Percentiles rank a stretch among this genome's conserved stretches.
These are phyloP conservation scores for Platysternon megacephalum DNA, from an alignment of 2,113 vertebrate genomes.

Conservation along the genomic window DNA sequence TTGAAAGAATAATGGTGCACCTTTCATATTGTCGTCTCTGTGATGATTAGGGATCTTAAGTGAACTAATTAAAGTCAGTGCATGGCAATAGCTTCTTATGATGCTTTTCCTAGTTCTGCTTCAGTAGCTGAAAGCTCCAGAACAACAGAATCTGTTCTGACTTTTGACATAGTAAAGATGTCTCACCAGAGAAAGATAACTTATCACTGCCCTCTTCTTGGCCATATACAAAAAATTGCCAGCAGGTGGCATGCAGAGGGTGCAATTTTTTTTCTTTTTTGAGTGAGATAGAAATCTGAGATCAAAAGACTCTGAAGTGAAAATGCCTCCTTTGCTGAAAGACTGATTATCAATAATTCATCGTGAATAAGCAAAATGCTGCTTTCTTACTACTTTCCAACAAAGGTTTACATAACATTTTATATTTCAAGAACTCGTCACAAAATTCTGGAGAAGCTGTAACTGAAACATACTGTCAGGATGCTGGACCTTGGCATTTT, in stretches of 20 bases:
- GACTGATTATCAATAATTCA: not conserved
- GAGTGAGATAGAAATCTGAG: not conserved
- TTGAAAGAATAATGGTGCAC: not conserved
- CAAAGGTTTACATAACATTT: fast-evolving
- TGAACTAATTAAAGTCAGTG: not conserved
- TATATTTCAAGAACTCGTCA: fast-evolving
- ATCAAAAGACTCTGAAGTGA: not conserved
- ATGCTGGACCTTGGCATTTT: not conserved
- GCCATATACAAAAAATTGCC: conserved; percentile 49
- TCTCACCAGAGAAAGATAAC: not conserved
- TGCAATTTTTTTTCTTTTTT: conserved; percentile 20
- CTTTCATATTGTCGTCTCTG: not conserved
- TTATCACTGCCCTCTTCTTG: not conserved
- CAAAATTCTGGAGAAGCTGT: not conserved
- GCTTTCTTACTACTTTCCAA: not conserved
- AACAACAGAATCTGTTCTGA: not conserved
- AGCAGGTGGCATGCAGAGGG: conserved; percentile 76
- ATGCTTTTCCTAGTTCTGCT: not conserved
- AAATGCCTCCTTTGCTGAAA: not conserved
- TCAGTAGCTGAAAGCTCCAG: fast-evolving
- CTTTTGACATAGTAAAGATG: fast-evolving
- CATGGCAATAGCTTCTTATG: fast-evolving
- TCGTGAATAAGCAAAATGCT: fast-evolving
- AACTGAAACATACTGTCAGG: fast-evolving
- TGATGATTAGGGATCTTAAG: not conserved